phyloP scores from a whole-genome alignment of 2,113 vertebrate genomes.

The Chionomys nivalis region DNA sequence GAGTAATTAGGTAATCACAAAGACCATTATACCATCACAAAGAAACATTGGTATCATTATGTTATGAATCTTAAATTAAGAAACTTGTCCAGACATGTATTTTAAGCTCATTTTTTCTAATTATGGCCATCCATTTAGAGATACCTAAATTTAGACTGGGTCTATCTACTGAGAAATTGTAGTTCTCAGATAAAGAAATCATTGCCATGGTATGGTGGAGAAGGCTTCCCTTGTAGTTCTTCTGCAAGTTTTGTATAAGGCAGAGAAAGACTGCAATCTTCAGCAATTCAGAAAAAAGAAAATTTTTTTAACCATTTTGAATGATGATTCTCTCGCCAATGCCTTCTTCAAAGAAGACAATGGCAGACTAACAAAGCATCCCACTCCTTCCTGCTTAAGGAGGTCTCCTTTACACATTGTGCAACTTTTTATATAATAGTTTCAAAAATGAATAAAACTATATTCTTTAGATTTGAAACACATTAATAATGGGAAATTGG shows the following conservation, averaged over 20 bases:
- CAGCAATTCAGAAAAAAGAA: not conserved
- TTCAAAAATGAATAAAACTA: not conserved
- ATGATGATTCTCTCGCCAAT: not conserved
- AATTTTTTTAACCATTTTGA: not conserved
- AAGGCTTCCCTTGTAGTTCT: not conserved
- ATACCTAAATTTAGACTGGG: not conserved
- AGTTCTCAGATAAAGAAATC: not conserved
- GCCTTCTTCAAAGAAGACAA: not conserved
- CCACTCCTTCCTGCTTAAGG: not conserved
- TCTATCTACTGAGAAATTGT: not conserved
- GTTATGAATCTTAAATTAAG: slow-evolving; percentile 32
- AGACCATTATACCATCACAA: not conserved
- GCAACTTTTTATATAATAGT: not conserved
- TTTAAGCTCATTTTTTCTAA: slow-evolving; percentile 54
- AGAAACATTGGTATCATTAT: slow-evolving; percentile 47
- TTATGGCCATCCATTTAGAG: not conserved
- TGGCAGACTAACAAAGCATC: not conserved
- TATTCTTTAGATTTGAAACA: not conserved
- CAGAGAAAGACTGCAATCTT: not conserved
- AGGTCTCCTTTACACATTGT: not conserved
- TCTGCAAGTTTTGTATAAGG: not conserved
- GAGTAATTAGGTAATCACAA: slow-evolving; percentile 35
- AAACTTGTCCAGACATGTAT: not conserved
- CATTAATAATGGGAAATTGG: not conserved
- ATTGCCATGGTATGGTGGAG: not conserved